A percentile compares a stretch with the other conserved stretches of the same genome.
These are phyloP conservation scores for Nibea coibor DNA, from an alignment of 2,113 vertebrate species.

Conservation along the genomic window DNA sequence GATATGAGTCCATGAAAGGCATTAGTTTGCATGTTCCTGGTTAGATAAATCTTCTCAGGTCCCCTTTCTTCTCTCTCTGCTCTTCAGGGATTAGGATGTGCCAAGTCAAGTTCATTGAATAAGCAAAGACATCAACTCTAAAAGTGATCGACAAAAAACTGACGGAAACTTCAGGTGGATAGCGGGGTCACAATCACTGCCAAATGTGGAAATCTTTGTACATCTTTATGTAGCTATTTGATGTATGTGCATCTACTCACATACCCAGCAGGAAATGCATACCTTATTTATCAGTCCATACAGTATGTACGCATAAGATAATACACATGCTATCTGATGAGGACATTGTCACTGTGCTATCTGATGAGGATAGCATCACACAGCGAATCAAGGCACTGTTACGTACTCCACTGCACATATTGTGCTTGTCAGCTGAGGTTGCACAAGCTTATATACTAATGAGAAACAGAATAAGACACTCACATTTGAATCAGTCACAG, in stretches of 20 bases:
- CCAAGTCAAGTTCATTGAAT: conserved; percentile 26
- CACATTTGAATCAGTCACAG: background rate
- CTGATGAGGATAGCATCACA: conserved; percentile 57
- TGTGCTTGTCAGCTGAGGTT: background rate
- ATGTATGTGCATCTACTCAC: conserved; percentile 20
- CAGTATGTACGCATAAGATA: background rate
- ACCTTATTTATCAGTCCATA: conserved; percentile 28
- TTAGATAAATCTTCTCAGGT: conserved; percentile 36
- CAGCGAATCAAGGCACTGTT: background rate
- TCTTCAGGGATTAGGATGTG: conserved; percentile 43
- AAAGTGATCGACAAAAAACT: conserved; percentile 30
- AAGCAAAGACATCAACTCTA: conserved; percentile 33
- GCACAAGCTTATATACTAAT: background rate
- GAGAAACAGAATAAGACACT: background rate
- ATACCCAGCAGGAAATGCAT: conserved; percentile 28
- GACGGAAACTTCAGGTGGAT: conserved; percentile 2
- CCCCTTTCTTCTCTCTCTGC: conserved; percentile 25
- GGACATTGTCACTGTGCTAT: conserved; percentile 46
- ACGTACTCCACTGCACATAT: background rate
- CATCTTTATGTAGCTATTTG: background rate
- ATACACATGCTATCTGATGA: conserved; percentile 54
- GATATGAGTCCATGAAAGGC: conserved; percentile 54
- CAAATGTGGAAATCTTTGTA: conserved; percentile 36
- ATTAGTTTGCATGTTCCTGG: conserved; percentile 45
- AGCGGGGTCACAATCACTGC: background rate